phyloP scores from a whole-genome alignment of 2,888 invertebrate species.

The Xestia rhomboidea region DNA sequence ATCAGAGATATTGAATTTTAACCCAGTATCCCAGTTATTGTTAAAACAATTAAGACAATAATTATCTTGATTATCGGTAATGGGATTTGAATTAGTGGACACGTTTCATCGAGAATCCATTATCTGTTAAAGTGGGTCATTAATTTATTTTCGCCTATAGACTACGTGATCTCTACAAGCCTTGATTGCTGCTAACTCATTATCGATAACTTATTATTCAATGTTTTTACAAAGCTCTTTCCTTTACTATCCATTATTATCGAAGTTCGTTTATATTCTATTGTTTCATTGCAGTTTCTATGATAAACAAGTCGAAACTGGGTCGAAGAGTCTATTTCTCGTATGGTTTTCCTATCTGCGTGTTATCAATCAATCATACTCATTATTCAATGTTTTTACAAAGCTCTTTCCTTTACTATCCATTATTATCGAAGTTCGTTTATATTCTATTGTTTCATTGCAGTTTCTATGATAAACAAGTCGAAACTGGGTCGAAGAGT shows the following conservation, averaged over 20 bases:
- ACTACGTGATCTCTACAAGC: not conserved
- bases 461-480: conserved; percentile 9
- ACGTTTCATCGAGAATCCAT: conserved; percentile 9
- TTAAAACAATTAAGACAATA: conserved; percentile 49
- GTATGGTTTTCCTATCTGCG: conserved; percentile 42
- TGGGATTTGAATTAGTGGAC: conserved; percentile 31
- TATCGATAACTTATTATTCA: conserved; percentile 7
- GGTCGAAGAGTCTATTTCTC: conserved; percentile 45
- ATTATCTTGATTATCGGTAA: conserved; percentile 44
- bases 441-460: conserved; percentile 41
- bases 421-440: not conserved
- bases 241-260: conserved; percentile 6
- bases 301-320: conserved; percentile 14
- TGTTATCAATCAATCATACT: conserved; percentile 37
- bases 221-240: not conserved
- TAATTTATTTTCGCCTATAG: conserved; percentile 3
- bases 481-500: conserved; percentile 45
- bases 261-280: conserved; percentile 4
- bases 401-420: conserved; percentile 4
- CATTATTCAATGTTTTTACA: not conserved
- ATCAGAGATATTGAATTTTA: conserved; percentile 57
- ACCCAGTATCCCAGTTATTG: conserved; percentile 68
- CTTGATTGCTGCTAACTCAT: conserved; percentile 4
- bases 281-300: conserved; percentile 38
- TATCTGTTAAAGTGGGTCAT: conserved; percentile 10